phyloP scores from a whole-genome alignment of 2,797 vertebrate species.

The Labeo calbasu region DNA sequence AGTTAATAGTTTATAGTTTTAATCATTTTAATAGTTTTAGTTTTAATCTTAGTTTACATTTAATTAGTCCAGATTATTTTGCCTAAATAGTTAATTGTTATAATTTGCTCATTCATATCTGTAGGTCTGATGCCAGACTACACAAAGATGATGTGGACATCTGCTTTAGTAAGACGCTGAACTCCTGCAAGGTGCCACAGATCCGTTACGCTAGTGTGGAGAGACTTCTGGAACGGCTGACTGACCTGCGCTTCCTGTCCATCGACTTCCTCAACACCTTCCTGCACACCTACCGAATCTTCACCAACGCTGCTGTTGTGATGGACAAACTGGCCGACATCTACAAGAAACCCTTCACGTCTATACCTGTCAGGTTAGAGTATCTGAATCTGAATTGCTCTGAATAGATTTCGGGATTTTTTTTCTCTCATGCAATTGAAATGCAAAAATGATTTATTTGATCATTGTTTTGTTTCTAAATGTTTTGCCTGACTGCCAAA shows the following conservation, averaged over 20 bases:
- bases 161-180: slow-evolving; percentile 99
- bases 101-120: not conserved
- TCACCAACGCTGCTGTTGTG: slow-evolving; percentile 89
- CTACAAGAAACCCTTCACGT: slow-evolving; percentile 95
- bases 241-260: slow-evolving; percentile 95
- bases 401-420: not conserved
- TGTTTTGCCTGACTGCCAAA: not conserved
- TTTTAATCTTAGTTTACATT: not conserved
- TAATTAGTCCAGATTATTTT: not conserved
- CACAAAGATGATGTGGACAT: slow-evolving; percentile 97
- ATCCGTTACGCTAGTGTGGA: slow-evolving; percentile 97
- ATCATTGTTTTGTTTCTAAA: not conserved
- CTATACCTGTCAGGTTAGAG: slow-evolving; percentile 91
- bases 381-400: too few relatives aligned
- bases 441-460: slow-evolving; percentile 3
- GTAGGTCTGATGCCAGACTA: slow-evolving; percentile 94
- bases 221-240: slow-evolving; percentile 93
- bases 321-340: slow-evolving; percentile 95
- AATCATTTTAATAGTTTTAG: not conserved
- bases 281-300: slow-evolving; percentile 97
- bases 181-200: slow-evolving; percentile 99
- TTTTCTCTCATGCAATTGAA: not conserved
- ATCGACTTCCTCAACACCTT: slow-evolving; percentile 99
- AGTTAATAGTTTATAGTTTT: not conserved
- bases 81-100: not conserved